Conservation (phyloP, 2,888 invertebrate genomes). For the Saturnia japonica region DNA sequence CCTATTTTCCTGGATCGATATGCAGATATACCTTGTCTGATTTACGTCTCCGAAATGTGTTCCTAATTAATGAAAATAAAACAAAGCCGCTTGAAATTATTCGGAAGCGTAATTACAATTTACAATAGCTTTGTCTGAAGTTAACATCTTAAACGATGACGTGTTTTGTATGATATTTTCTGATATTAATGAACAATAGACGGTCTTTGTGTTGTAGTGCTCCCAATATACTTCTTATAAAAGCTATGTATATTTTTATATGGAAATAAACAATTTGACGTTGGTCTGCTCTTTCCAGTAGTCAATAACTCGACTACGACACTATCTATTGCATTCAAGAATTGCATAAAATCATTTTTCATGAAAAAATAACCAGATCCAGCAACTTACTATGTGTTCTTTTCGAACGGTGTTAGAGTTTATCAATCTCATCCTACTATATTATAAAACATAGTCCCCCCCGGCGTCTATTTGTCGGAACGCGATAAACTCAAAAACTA, state of each 20-base stretch:
- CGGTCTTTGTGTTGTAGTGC: background rate
- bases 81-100: constrained; percentile 29
- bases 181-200: background rate
- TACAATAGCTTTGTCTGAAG: constrained; percentile 30
- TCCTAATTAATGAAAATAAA: background rate
- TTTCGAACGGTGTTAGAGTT: too few species aligned
- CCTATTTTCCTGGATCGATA: background rate
- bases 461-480: too few species aligned
- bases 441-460: too few species aligned
- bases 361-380: too few species aligned
- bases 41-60: constrained; percentile 11
- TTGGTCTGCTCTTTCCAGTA: too few species aligned
- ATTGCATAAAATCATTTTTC: too few species aligned
- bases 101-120: constrained; percentile 37
- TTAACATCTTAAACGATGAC: constrained; percentile 20
- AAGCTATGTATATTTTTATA: background rate
- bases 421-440: too few species aligned
- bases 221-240: background rate
- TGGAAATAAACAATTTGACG: background rate
- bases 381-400: too few species aligned
- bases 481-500: too few species aligned
- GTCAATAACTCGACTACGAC: too few species aligned
- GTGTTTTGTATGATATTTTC: constrained; percentile 13
- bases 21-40: background rate
- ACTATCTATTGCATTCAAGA: too few species aligned